Base-by-base conservation (phyloP, 2,797 vertebrate species). In the Moxostoma hubbsi region DNA sequence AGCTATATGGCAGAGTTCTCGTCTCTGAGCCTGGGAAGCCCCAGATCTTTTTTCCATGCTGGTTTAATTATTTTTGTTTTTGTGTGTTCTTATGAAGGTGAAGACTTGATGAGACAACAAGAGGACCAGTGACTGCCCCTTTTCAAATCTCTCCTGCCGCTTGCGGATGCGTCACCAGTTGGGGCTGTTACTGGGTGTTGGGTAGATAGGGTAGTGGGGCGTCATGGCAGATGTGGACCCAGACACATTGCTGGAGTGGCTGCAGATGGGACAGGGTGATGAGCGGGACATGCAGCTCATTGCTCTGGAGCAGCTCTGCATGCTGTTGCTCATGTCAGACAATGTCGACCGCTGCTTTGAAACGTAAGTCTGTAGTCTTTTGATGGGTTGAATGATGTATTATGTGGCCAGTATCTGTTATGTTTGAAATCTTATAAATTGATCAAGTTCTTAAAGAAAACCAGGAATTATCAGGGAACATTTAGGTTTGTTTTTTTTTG, bases 271-370 rank as follows among this genome's bases (percentile, higher is more conserved):
- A 36, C 98, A 99, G 92, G 98, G 98, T 7, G 98, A 99, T 86
- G 98, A 99, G 90, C 93, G 98, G 54, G 98, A 99, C 92, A 99
- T 99, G 98, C 98, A 99, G 89, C 95, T 99, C 80, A 99, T 99
- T 84, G 98, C 98, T 2, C 92, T 99, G 90, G 98, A 99, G 88
- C 98, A 99, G 92, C 96, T 99, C 81, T 99, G 98, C 93, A 99
- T 99, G 98, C 93, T 99, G 57, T 95, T 99, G 86, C 95, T 99
- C 82, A 99, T 99, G 98, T 99, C 97, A 0, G 98, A 99, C 94
- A 99, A 99, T 2, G 98, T 99, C 74, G 98, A 99, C 92, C 96
- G 97, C 87, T 99, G 98, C 93, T 99, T 99, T 82, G 97, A 99
- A 94, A 99, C 97, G 98, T 99, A 88, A 96, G 95, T 95, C 16